Percentiles rank a stretch among this genome's conserved stretches.
Evolutionary conservation across 2,888 invertebrate species (phyloP).

Genomic region (Aproaerema taeniolella): DNA sequence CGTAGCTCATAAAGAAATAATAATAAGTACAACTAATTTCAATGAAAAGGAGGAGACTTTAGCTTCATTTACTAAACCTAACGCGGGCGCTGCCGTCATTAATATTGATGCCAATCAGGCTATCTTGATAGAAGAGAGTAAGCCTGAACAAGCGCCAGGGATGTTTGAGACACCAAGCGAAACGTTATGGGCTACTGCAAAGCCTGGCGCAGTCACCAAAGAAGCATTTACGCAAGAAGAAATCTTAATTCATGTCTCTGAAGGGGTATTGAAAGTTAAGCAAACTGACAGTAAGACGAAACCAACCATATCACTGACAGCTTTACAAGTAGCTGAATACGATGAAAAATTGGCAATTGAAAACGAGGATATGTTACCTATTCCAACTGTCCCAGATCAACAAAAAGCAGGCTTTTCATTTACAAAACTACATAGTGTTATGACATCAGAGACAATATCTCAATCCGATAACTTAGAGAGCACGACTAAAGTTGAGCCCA

Average conservation of each 20-base stretch:
- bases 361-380: constrained; percentile 69
- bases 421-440: constrained; percentile 64
- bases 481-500: constrained; percentile 46
- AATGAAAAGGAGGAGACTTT: constrained; percentile 76
- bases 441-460: constrained; percentile 73
- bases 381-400: constrained; percentile 49
- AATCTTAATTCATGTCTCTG: constrained; percentile 66
- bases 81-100: constrained; percentile 30
- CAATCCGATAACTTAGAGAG: constrained; percentile 72
- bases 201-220: constrained; percentile 55
- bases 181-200: constrained; percentile 43
- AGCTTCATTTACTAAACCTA: constrained; percentile 27
- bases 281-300: constrained; percentile 45
- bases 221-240: constrained; percentile 79
- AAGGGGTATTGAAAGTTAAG: constrained; percentile 42
- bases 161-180: constrained; percentile 37
- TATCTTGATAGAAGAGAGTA: constrained; percentile 70
- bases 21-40: constrained; percentile 67
- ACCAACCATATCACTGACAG: constrained; percentile 55
- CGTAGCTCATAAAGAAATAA: constrained; percentile 70
- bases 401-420: constrained; percentile 59
- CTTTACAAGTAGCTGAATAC: constrained; percentile 75
- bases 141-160: constrained; percentile 58
- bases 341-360: constrained; percentile 77
- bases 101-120: constrained; percentile 59